Conservation (phyloP, 2,888 invertebrate species). For the Muschampia plurimacula region DNA sequence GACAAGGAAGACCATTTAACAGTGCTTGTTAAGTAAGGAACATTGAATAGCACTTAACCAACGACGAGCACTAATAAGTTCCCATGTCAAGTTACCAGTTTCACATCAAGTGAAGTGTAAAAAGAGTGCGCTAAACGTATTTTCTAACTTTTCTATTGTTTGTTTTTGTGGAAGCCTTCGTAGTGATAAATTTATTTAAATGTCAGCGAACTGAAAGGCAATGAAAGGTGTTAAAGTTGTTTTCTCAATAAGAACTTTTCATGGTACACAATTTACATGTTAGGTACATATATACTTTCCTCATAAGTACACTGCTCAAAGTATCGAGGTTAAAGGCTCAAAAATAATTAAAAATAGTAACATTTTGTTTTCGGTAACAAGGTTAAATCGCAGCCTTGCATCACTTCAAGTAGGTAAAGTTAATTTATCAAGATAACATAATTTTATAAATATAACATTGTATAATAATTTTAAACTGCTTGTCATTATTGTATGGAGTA, state of each 20-base stretch:
- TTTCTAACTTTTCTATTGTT: conserved; percentile 44
- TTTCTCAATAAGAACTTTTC: not conserved
- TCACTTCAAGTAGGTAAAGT: not conserved
- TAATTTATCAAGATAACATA: not conserved
- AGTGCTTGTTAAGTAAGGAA: conserved; percentile 31
- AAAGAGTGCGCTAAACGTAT: conserved; percentile 41
- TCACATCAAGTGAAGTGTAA: conserved; percentile 49
- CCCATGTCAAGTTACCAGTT: conserved; percentile 44
- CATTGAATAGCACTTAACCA: conserved; percentile 45
- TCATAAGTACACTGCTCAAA: not conserved
- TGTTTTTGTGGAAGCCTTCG: not conserved
- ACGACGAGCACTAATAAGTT: conserved; percentile 41
- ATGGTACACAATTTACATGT: not conserved
- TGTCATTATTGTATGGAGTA: too few species aligned
- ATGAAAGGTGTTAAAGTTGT: not conserved
- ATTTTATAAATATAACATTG: not conserved
- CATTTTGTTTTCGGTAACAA: conserved; percentile 6
- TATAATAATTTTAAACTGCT: not conserved
- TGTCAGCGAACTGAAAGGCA: not conserved
- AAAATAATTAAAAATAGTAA: not conserved
- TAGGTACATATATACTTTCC: not conserved
- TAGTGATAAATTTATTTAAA: not conserved
- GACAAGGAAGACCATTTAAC: conserved; percentile 1
- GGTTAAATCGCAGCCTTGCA: conserved; percentile 23
- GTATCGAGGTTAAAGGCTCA: conserved; percentile 9